Conservation (phyloP, 1,140 invertebrate species). For the Elysia chlorotica region DNA sequence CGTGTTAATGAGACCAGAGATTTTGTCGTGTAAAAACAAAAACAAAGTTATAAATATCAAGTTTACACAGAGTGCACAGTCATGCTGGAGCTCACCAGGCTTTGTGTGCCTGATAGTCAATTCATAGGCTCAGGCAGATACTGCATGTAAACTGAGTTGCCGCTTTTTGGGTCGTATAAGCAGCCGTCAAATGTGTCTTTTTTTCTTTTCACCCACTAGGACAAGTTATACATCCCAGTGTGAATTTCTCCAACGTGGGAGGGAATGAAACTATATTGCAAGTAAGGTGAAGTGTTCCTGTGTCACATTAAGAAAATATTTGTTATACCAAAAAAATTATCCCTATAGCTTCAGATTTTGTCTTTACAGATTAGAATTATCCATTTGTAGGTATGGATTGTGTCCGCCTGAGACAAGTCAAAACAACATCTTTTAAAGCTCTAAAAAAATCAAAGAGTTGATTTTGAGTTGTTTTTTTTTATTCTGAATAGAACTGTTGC, state of each 20-base stretch:
- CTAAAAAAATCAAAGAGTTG: background rate
- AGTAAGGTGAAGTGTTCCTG: too few species aligned
- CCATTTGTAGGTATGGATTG: background rate
- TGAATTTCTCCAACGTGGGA: constrained; percentile 17
- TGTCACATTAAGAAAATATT: too few species aligned
- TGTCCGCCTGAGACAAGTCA: background rate
- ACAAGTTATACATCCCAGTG: background rate
- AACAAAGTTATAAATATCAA: too few species aligned
- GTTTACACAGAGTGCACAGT: too few species aligned
- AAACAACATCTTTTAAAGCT: background rate
- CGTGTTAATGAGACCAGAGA: too few species aligned
- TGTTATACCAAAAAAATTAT: too few species aligned
- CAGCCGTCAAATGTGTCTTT: background rate
- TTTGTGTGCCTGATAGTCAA: background rate
- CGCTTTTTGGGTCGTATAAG: too few species aligned
- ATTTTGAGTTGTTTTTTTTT: too few species aligned
- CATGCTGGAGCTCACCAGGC: background rate
- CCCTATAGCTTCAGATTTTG: background rate
- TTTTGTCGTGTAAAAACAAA: too few species aligned
- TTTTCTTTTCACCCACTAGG: background rate
- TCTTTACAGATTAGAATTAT: background rate
- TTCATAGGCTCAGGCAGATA: too few species aligned
- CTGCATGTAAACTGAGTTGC: background rate
- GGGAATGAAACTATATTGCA: constrained; percentile 17
- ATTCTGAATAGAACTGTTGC: too few species aligned